These are phyloP conservation scores for Dipus sagitta DNA, from an alignment of 2,797 vertebrate species.

Conservation along the genomic window DNA sequence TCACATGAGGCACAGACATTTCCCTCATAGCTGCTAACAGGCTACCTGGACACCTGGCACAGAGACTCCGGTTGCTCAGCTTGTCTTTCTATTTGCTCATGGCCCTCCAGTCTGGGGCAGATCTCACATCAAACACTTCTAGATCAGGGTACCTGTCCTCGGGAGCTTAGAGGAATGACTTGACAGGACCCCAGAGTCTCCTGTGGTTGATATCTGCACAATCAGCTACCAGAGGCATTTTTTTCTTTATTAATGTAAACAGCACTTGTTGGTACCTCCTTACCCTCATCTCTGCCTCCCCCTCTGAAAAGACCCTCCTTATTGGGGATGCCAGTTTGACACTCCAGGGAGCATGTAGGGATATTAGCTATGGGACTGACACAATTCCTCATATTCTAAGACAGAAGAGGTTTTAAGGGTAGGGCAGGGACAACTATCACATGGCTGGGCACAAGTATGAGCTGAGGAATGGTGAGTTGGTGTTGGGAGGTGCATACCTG, in stretches of 20 bases:
- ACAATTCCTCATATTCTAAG: background rate
- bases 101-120: background rate
- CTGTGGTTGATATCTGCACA: rapidly evolving
- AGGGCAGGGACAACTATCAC: background rate
- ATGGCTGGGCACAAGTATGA: background rate
- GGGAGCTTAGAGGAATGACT: background rate
- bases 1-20: background rate
- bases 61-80: background rate
- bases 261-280: too few species aligned
- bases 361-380: background rate
- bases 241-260: too few species aligned
- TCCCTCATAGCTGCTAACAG: background rate
- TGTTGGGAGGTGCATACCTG: background rate
- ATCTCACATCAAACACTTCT: background rate
- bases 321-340: background rate
- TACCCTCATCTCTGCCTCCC: too few species aligned
- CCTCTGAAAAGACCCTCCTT: too few species aligned
- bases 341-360: background rate
- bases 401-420: background rate
- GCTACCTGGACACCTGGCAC: background rate
- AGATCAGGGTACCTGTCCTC: rapidly evolving
- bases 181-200: background rate
- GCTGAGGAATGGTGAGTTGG: background rate
- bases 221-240: background rate
- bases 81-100: background rate